Percentiles rank a stretch among this genome's conserved stretches.
These are phyloP conservation scores for Hafferia zeledoni DNA, from an alignment of 2,797 vertebrate species.

Conservation along the genomic window DNA sequence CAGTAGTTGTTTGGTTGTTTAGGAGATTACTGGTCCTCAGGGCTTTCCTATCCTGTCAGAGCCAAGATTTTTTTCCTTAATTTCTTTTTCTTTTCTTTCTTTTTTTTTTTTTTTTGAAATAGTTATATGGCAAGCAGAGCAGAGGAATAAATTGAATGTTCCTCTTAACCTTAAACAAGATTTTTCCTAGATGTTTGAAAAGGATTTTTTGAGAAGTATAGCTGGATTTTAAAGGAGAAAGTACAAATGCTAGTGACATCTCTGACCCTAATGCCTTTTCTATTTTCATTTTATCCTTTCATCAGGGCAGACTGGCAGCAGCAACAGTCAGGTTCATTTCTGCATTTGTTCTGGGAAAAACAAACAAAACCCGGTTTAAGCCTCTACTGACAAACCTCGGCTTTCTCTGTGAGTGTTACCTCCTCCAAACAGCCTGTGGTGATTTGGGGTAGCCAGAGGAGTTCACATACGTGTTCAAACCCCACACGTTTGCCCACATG, in stretches of 20 bases:
- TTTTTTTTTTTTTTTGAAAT: background rate
- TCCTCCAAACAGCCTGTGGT: background rate
- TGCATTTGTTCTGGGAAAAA: background rate
- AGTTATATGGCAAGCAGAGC: background rate
- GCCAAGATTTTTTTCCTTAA: background rate
- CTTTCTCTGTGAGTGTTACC: background rate
- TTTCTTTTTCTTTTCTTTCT: background rate
- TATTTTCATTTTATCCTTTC: background rate
- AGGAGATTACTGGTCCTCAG: background rate
- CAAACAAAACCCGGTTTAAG: background rate
- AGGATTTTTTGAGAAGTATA: background rate
- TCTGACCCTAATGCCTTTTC: background rate
- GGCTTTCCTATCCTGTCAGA: background rate
- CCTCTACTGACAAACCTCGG: background rate
- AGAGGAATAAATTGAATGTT: background rate
- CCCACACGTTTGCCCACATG: accelerated
- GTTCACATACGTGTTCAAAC: background rate
- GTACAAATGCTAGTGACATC: background rate
- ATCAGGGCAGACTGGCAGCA: background rate
- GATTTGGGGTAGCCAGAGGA: background rate
- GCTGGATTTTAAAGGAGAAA: background rate
- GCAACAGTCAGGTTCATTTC: background rate
- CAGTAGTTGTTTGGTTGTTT: background rate
- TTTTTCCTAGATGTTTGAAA: background rate
- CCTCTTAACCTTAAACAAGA: background rate